Evolutionary conservation across 2,113 vertebrate species (phyloP).

Genomic region (Sapajus apella): DNA sequence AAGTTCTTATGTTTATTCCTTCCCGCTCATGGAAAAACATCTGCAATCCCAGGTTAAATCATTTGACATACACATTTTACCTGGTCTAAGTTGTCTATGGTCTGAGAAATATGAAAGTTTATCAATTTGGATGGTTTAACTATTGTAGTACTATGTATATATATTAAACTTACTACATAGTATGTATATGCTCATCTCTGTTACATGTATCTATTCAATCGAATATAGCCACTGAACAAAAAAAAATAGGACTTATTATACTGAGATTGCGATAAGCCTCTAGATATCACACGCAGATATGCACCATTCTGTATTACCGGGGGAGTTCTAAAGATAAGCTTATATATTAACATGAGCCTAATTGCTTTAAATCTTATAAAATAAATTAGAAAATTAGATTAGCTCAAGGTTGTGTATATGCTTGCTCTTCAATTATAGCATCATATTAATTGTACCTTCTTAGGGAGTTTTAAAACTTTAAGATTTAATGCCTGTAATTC

Average conservation of each 20-base stretch:
- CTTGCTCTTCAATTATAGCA: neutral
- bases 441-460: neutral
- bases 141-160: neutral
- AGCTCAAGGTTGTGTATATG: neutral
- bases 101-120: neutral
- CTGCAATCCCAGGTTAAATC: rapidly evolving
- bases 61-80: neutral
- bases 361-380: neutral
- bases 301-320: neutral
- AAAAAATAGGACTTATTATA: neutral
- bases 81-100: neutral
- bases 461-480: neutral
- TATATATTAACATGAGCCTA: neutral
- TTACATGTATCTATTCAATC: neutral
- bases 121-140: neutral
- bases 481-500: neutral
- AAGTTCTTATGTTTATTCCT: rapidly evolving
- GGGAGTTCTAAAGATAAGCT: neutral
- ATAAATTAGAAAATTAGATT: neutral
- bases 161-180: neutral
- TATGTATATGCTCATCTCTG: neutral
- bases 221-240: neutral
- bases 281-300: neutral
- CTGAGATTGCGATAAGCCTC: neutral
- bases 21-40: neutral